Evolutionary conservation across 2,113 vertebrate species (phyloP), one percentile per base, ranked within the genome.

Genomic region (Machaerirhynchus nigripectus): DNA sequence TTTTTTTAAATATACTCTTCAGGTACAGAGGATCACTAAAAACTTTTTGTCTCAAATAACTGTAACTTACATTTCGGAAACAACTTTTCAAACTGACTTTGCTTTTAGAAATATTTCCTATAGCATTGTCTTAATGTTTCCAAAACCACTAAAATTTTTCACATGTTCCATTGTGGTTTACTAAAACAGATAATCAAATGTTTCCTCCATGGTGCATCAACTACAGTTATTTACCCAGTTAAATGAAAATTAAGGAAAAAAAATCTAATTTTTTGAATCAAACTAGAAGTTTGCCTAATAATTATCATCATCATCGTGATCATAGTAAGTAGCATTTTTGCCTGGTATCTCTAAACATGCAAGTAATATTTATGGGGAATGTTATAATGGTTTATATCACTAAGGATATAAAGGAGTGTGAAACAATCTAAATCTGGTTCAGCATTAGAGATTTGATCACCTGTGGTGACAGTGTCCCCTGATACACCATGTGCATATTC

Each of bases 401-500:
- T 60, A 15, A 44, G 42, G 56, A 2, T 55, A 82, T 74, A 74
- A 55, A 33, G 19, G 28, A 69, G 31, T 6, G 11, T 52, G 39
- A 55, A 27, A 19, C 44, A 60, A 44, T 39, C 44, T 78, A 59
- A 50, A 75, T 61, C 46, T 74, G 26, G 12, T 52, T 86, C 14
- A 46, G 15, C 27, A 5, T 49, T 20, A 67, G 35, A 50, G 24
- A 52, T 67, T 50, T 64, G 11, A 37, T 53, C 27, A 17, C 18
- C 17, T 40, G 22, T 3, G 2, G 39, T 64, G 64, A 52, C 50
- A 82, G 14, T 7, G 18, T 52, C 21, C 42, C 8, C 3, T 63
- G n/a, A 52, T 30, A 24, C 3, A 31, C 13, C 20, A 13, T 2
- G 1, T 33, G 4, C 0, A 0, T 56, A 40, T 39, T 52, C 56